These are phyloP conservation scores for Cercopithecus mona DNA, from an alignment of 2,113 vertebrate species.

Conservation along the genomic window DNA sequence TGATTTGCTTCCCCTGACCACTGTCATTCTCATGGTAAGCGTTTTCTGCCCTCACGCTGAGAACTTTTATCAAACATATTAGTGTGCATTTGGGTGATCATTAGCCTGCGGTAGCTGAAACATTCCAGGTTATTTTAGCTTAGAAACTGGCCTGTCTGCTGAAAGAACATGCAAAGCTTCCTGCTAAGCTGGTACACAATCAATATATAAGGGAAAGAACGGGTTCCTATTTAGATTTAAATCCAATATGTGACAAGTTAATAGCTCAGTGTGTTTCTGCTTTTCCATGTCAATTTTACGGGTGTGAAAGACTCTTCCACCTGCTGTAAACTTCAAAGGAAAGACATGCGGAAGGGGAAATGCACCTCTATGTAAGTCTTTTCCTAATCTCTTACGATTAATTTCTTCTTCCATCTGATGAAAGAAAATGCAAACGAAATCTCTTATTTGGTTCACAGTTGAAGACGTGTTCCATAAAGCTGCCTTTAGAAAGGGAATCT, in stretches of 20 bases:
- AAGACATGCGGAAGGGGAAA: not conserved
- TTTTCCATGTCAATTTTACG: not conserved
- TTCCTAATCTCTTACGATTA: not conserved
- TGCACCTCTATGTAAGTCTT: not conserved
- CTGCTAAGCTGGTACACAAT: too few relatives aligned
- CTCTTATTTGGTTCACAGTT: not conserved
- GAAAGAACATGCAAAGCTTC: conserved; percentile 54
- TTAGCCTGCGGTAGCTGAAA: conserved; percentile 86
- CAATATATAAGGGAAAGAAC: not conserved
- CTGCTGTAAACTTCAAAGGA: not conserved
- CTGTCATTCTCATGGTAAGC: conserved; percentile 90
- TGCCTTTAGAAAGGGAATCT: not conserved
- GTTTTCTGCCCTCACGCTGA: conserved; percentile 84
- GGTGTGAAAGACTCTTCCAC: not conserved
- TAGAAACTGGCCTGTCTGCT: conserved; percentile 68
- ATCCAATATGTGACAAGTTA: not conserved
- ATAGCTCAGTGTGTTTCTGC: not conserved
- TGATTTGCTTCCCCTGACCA: conserved; percentile 78
- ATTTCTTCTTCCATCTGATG: not conserved
- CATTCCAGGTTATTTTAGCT: conserved; percentile 73
- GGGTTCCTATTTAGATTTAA: not conserved
- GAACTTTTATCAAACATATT: conserved; percentile 86
- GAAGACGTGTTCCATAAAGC: not conserved
- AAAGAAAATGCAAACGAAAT: not conserved
- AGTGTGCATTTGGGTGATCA: conserved; percentile 85